These are phyloP conservation scores for Criorhina ranunculi DNA, from an alignment of 2,888 invertebrate genomes.

Conservation along the genomic window DNA sequence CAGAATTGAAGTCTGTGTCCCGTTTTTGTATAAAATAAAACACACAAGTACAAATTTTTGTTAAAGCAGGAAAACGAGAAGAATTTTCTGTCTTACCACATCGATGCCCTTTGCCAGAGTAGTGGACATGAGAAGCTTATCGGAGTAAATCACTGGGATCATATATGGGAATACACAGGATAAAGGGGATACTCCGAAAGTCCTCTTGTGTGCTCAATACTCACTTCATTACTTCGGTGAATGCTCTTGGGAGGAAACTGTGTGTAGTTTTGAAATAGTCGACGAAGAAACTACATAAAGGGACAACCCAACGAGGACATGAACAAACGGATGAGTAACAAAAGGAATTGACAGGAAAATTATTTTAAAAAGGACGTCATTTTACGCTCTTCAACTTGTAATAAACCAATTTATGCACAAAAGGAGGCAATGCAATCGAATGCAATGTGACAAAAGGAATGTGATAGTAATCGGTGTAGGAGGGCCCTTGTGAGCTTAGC, in stretches of 20 bases:
- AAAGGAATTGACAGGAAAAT: conserved; percentile 75
- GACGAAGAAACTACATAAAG: conserved; percentile 14
- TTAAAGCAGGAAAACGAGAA: background rate
- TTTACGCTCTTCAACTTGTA: conserved; percentile 71
- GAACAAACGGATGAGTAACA: conserved; percentile 53
- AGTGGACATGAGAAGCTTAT: conserved; percentile 33
- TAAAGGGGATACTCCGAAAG: conserved; percentile 20
- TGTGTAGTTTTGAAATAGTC: conserved; percentile 26
- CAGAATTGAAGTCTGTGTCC: conserved; percentile 44
- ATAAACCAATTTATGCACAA: conserved; percentile 73
- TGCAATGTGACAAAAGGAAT: conserved; percentile 33
- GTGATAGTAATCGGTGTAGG: background rate
- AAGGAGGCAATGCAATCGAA: conserved; percentile 38
- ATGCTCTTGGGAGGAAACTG: background rate
- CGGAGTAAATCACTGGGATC: conserved; percentile 52
- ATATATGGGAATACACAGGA: conserved; percentile 19
- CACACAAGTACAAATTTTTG: conserved; percentile 26
- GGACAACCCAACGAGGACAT: conserved; percentile 8
- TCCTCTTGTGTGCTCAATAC: conserved; percentile 26
- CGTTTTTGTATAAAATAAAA: conserved; percentile 51
- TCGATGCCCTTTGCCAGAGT: background rate
- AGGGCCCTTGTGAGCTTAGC: background rate
- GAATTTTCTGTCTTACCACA: conserved; percentile 7
- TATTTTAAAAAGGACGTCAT: conserved; percentile 75
- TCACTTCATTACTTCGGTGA: conserved; percentile 55